These are phyloP conservation scores for Rotaria macrura DNA, from an alignment of 2,888 invertebrate genomes.

Conservation along the genomic window DNA sequence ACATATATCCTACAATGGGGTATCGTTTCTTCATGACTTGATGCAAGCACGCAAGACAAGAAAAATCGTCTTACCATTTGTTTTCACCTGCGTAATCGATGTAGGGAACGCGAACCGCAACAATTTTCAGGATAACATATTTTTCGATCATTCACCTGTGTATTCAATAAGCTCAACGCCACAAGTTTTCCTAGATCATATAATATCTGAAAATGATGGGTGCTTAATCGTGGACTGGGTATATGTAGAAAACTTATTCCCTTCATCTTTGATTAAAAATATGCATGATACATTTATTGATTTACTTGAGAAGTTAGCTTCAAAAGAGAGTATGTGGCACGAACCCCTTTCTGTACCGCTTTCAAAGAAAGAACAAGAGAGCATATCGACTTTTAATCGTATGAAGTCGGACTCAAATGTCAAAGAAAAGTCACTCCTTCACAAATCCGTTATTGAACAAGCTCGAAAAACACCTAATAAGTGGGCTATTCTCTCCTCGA, in stretches of 20 bases:
- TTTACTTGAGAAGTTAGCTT: background rate
- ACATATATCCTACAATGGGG: too few relatives aligned
- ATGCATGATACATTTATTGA: background rate
- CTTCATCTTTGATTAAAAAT: background rate
- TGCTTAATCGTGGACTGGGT: background rate
- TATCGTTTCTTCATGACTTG: too few relatives aligned
- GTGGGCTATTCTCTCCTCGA: background rate
- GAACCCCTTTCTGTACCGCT: background rate
- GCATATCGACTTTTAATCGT: background rate
- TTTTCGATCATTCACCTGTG: background rate
- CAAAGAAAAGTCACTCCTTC: background rate
- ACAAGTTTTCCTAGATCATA: background rate
- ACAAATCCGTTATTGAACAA: background rate
- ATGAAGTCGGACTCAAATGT: background rate
- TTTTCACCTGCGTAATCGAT: background rate
- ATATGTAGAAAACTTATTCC: background rate
- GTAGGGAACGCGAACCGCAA: background rate
- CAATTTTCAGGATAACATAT: background rate
- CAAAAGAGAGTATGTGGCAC: background rate
- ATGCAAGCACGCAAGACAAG: too few relatives aligned
- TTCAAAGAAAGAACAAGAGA: background rate
- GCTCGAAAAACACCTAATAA: background rate
- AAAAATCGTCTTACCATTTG: background rate
- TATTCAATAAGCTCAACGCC: background rate
- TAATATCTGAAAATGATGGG: background rate